Evolutionary conservation across 2,797 vertebrate species (phyloP).

Genomic region (Tragelaphus oryx): DNA sequence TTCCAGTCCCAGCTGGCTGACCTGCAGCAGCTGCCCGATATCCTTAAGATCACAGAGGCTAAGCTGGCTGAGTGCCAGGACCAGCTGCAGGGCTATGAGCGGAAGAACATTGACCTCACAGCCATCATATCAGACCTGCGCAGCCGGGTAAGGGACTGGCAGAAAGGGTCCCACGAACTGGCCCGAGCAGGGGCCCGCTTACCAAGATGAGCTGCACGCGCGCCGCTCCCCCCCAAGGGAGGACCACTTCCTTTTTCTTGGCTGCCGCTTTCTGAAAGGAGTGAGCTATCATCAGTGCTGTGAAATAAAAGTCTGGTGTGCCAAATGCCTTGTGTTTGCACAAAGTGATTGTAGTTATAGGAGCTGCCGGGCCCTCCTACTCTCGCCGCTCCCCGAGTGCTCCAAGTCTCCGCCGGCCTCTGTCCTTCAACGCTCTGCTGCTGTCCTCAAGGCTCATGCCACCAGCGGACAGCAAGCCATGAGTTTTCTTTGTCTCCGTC

Average conservation of each 20-base stretch:
- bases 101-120: conserved; percentile 86
- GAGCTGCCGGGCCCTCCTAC: background rate
- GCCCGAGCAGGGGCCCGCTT: conserved; percentile 34
- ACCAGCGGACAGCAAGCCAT: background rate
- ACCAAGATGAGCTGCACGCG: conserved; percentile 66
- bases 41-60: conserved; percentile 84
- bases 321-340: conserved; percentile 77
- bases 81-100: conserved; percentile 86
- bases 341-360: conserved; percentile 54
- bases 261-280: conserved; percentile 77
- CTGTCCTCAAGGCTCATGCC: background rate
- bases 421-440: background rate
- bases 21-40: conserved; percentile 90
- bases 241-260: conserved; percentile 75
- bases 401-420: background rate
- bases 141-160: conserved; percentile 88
- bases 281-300: conserved; percentile 80
- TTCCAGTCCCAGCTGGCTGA: conserved; percentile 86
- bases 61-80: conserved; percentile 89
- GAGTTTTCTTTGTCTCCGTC: background rate
- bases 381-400: background rate
- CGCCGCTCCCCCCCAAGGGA: conserved; percentile 36
- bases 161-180: conserved; percentile 66
- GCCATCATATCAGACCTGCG: conserved; percentile 86
- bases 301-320: conserved; percentile 80